Percentiles rank a stretch among this genome's conserved stretches.
Conservation (phyloP, 37 sponge, comb jelly and placozoan species). For the Bolinopsis microptera region DNA sequence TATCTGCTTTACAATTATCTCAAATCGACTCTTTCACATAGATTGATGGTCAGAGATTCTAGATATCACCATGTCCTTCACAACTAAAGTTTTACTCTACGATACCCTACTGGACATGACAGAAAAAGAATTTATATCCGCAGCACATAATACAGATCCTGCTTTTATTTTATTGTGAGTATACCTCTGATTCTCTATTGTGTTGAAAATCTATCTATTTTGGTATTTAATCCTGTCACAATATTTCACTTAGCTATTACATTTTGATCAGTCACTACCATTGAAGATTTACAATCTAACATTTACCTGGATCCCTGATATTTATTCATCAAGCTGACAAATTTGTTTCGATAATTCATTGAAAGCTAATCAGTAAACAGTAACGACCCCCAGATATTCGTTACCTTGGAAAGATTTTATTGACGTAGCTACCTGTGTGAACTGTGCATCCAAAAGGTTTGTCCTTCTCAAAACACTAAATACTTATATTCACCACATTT, state of each 20-base stretch:
- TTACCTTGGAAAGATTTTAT: conserved; percentile 13
- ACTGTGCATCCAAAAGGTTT: not conserved
- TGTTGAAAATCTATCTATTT: too few species aligned
- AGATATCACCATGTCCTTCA: not conserved
- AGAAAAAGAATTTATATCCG: not conserved
- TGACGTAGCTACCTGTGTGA: not conserved
- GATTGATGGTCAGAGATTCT: not conserved
- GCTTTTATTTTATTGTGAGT: not conserved
- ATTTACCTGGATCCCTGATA: too few species aligned
- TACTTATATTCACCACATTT: not conserved
- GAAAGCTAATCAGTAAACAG: not conserved
- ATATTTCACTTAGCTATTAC: not conserved
- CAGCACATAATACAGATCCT: not conserved
- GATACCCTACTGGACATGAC: not conserved
- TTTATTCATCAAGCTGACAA: too few species aligned
- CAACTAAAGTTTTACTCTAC: not conserved
- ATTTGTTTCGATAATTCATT: too few species aligned
- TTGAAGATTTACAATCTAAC: too few species aligned
- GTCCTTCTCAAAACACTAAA: not conserved
- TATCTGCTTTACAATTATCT: too few species aligned
- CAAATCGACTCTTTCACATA: not conserved
- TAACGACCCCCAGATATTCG: not conserved
- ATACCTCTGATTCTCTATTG: too few species aligned
- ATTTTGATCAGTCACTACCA: not conserved
- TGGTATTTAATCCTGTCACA: too few species aligned